Evolutionary conservation across 2,113 vertebrate species (phyloP).

Genomic region (Psettodes erumei): DNA sequence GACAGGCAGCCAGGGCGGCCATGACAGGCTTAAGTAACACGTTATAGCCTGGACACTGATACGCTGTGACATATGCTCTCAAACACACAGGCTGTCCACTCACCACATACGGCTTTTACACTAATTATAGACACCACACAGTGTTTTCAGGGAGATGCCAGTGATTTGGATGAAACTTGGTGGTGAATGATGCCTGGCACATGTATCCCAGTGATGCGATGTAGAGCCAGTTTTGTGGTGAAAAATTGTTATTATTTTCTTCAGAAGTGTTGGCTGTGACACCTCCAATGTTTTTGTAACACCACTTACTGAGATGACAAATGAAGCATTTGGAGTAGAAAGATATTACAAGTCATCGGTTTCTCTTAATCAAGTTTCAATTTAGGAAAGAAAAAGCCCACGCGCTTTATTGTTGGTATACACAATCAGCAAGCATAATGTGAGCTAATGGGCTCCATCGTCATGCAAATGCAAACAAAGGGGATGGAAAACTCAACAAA

Average conservation of each 20-base stretch:
- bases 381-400: constrained; percentile 30
- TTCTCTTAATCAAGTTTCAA: constrained; percentile 64
- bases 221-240: not conserved
- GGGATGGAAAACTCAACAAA: constrained; percentile 25
- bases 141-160: constrained; percentile 24
- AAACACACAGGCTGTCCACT: constrained; percentile 53
- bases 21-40: constrained; percentile 80
- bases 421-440: constrained; percentile 65
- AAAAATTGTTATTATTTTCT: constrained; percentile 16
- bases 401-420: constrained; percentile 54
- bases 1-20: constrained; percentile 63
- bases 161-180: constrained; percentile 27
- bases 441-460: constrained; percentile 58
- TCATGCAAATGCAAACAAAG: constrained; percentile 48
- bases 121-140: constrained; percentile 54
- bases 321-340: constrained; percentile 46
- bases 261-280: not conserved
- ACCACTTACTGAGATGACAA: constrained; percentile 60
- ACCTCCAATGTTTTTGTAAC: constrained; percentile 24
- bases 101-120: constrained; percentile 51
- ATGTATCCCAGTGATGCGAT: constrained; percentile 5
- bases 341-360: constrained; percentile 50
- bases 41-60: constrained; percentile 71
- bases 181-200: constrained; percentile 13
- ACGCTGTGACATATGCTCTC: constrained; percentile 68